Conservation (phyloP, 2,797 vertebrate species). For the Melanotaenia parkinsoni region DNA sequence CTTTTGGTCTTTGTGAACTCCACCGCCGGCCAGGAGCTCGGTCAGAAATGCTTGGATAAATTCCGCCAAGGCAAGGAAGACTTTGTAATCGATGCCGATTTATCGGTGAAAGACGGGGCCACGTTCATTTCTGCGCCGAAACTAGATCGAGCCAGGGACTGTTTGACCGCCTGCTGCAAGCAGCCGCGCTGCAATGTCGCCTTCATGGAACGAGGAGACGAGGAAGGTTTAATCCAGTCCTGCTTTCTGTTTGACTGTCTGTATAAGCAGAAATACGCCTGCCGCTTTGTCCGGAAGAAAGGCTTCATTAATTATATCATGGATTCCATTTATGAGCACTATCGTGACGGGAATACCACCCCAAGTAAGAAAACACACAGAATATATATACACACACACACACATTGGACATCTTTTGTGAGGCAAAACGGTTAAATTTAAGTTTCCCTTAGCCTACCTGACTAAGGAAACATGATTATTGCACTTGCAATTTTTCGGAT, state of each 20-base stretch:
- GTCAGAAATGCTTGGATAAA: conserved; percentile 74
- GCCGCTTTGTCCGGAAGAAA: conserved; percentile 86
- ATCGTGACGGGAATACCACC: conserved; percentile 35
- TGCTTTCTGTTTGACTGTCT: conserved; percentile 94
- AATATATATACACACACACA: neutral
- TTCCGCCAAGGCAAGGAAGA: conserved; percentile 83
- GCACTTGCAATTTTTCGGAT: too few relatives aligned
- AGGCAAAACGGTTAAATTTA: neutral
- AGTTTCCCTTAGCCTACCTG: too few relatives aligned
- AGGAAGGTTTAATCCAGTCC: conserved; percentile 64
- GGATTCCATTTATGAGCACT: conserved; percentile 80
- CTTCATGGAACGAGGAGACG: conserved; percentile 81
- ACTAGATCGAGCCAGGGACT: conserved; percentile 78
- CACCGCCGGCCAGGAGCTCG: conserved; percentile 26
- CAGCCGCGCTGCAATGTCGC: conserved; percentile 88
- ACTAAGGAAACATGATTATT: too few relatives aligned
- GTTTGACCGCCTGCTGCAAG: conserved; percentile 88
- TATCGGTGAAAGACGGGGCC: conserved; percentile 90
- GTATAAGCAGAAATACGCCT: conserved; percentile 90
- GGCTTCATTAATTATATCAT: conserved; percentile 88
- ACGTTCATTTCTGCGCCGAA: conserved; percentile 85
- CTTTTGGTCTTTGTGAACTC: neutral
- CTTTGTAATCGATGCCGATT: conserved; percentile 89
- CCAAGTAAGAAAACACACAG: conserved; percentile 65
- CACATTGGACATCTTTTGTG: neutral